Evolutionary conservation across 1,140 invertebrate species (phyloP), one percentile per base, ranked within the genome.

Genomic region (Nephila pilipes): DNA sequence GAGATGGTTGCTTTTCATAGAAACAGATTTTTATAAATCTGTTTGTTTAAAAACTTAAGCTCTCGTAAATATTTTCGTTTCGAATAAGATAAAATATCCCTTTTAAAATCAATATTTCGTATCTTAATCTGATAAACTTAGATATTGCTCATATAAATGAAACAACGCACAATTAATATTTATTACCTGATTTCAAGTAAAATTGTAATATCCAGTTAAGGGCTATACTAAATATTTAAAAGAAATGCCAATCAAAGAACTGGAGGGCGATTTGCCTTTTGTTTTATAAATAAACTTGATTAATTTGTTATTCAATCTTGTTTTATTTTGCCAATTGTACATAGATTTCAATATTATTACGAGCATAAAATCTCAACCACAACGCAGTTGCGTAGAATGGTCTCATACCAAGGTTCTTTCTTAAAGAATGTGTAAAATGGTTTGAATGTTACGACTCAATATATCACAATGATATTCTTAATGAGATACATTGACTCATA

Each of bases 401-500:
- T 87, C 85, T 87, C 85, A 36, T 87, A 63, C 85, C 85, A 87
- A 87, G 38, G 85, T 60, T 87, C 85, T 87, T 87, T 87, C 85
- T 38, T 10, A n/a, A 60, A 54, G 32, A 83, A 46, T 46, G 46
- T 46, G 46, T 46, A 46, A 46, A 46, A 46, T 46, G 8, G 46
- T 46, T 46, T 46, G 6, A 46, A 2, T 25, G n/a, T 25, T 25
- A n/a, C n/a, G 2, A 14, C 25, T n/a, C 14, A 29, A 10, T 65
- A 63, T 80, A 22, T 36, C 38, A 38, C 36, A 46, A 16, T 0
- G 18, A 12, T n/a, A 38, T 80, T 18, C 18, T 46, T 16, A 20
- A 12, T 46, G 75, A 80, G 22, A 32, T 36, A 29, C 38, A 20
- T 38, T 38, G 25, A 18, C 18, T 80, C 18, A 10, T 38, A 80